phyloP scores from a whole-genome alignment of 2,888 invertebrate genomes.

The Polyommatus icarus region DNA sequence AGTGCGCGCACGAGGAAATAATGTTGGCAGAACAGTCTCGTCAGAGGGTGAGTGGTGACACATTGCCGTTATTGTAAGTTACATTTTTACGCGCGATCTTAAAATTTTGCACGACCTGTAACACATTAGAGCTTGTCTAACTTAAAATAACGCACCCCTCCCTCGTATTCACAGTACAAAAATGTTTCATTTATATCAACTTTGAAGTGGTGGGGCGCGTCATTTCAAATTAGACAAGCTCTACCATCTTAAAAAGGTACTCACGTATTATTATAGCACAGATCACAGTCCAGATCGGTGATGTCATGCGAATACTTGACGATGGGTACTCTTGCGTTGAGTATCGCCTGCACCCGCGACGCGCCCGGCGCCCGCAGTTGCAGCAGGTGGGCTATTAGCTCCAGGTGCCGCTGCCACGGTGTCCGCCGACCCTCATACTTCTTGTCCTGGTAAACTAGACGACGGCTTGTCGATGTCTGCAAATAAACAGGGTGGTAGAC shows the following conservation, averaged over 20 bases:
- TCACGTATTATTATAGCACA: conserved; percentile 91
- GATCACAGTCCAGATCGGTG: conserved; percentile 90
- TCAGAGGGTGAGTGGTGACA: too few relatives aligned
- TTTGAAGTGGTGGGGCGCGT: too few relatives aligned
- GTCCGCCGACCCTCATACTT: conserved; percentile 72
- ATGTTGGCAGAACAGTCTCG: too few relatives aligned
- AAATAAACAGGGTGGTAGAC: neutral
- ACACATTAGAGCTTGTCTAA: too few relatives aligned
- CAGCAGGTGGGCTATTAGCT: conserved; percentile 85
- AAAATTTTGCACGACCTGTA: too few relatives aligned
- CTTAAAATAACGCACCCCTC: too few relatives aligned
- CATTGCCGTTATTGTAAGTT: too few relatives aligned
- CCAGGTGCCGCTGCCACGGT: conserved; percentile 86
- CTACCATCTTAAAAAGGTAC: conserved; percentile 48
- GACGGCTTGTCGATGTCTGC: conserved; percentile 49
- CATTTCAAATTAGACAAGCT: too few relatives aligned
- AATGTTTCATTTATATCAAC: too few relatives aligned
- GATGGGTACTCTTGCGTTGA: conserved; percentile 94
- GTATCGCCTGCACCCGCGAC: conserved; percentile 84
- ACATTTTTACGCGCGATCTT: too few relatives aligned
- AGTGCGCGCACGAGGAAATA: too few relatives aligned
- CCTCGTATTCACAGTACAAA: too few relatives aligned
- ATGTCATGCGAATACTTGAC: conserved; percentile 90
- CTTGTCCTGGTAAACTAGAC: conserved; percentile 68
- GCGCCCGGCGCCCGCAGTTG: conserved; percentile 87